Base-by-base conservation (phyloP, 2,888 invertebrate genomes). In the Leptothorax acervorum region DNA sequence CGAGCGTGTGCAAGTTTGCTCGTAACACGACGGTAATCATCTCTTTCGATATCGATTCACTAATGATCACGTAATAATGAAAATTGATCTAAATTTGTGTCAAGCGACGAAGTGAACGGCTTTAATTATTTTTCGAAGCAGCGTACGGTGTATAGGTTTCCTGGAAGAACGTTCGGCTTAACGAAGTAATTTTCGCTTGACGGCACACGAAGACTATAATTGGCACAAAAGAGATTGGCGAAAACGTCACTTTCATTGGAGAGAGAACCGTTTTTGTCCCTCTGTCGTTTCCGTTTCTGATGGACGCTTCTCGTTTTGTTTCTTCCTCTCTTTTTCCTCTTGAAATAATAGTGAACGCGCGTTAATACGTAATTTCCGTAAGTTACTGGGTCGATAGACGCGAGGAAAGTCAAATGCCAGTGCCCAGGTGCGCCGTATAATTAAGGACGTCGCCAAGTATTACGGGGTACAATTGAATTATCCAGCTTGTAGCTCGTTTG, bases 161-260 rank as follows among this genome's bases (percentile, higher is more conserved):
- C 83, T 79, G 84, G 82, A 86, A 73, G 86, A 86, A 87, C 53
- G 42, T 83, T 65, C 84, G 71, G 76, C 63, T 83, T 90, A 90
- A 90, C 90, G 89, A 90, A 90, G 90, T 86, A 89, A 90, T 90
- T 90, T 90, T 86, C 86, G 88, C 83, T 42, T 35, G 63, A 85
- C 86, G 85, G 74, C 85, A 74, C 60, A 65, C 39, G 6, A 35
- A 65, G 18, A 35, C 85, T 86, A 79, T 90, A 90, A 90, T 89
- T 89, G 90, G 85, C 86, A 83, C 78, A 84, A 88, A 90, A 90
- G 86, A 86, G 84, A 79, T 63, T 57, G 78, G 45, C 73, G 82
- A 87, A 83, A 87, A 84, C 55, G 83, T 86, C 87, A 74, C 63
- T 84, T 75, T 88, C 73, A 85, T 85, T 83, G 78, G 63, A 75